These are phyloP conservation scores for Megaleporinus macrocephalus DNA, from an alignment of 2,113 vertebrate genomes.

Conservation along the genomic window DNA sequence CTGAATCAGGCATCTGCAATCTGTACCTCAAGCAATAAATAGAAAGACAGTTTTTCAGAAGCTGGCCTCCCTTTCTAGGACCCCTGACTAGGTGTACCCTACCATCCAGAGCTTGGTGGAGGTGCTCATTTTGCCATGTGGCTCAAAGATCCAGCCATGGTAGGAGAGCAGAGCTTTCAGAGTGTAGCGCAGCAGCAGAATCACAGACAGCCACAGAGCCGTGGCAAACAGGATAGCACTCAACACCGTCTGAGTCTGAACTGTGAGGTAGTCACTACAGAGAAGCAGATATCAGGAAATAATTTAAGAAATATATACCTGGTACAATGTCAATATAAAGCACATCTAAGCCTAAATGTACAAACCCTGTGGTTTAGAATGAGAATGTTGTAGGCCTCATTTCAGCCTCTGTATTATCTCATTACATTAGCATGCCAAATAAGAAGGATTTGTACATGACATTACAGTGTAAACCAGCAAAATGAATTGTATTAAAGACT, in stretches of 20 bases:
- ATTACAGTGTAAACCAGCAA: too few species aligned
- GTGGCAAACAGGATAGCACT: conserved; percentile 87
- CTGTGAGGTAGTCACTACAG: conserved; percentile 70
- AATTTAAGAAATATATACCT: too few species aligned
- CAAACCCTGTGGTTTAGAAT: too few species aligned
- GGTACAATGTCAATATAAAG: too few species aligned
- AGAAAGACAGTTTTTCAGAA: background rate
- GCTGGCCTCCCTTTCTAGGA: background rate
- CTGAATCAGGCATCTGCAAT: background rate
- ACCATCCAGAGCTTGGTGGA: conserved; percentile 90
- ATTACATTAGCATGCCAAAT: too few species aligned
- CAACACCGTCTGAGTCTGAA: conserved; percentile 75
- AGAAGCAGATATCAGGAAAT: conserved; percentile 27
- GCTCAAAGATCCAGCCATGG: conserved; percentile 95
- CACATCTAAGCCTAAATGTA: too few species aligned
- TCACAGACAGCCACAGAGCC: conserved; percentile 85
- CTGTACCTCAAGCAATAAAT: background rate
- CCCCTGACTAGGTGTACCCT: conserved; percentile 36
- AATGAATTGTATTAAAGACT: too few species aligned
- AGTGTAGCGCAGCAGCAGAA: conserved; percentile 84
- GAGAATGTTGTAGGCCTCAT: too few species aligned
- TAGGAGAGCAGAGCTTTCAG: conserved; percentile 90
- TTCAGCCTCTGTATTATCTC: too few species aligned
- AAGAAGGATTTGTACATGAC: too few species aligned
- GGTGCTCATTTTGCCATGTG: conserved; percentile 83